These are phyloP conservation scores for silkworm (Bombyx mori) DNA, from an alignment of 1,140 invertebrate genomes.

Conservation along the genomic window ASM3026992v2 NC_085131.1:970501-971000, in stretches of 20 bases:
- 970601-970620: no score
- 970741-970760: conserved; percentile 41
- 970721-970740: conserved; percentile 39
- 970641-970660: no score
- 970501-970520: no score
- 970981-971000: conserved; percentile 46
- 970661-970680: conserved; percentile 17
- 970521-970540: no score
- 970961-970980: conserved; percentile 60
- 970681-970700: conserved; percentile 32
- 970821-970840: conserved; percentile 27
- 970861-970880: conserved; percentile 50
- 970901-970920: conserved; percentile 57
- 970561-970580: no score
- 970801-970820: conserved; percentile 39
- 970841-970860: conserved; percentile 21
- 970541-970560: no score
- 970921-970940: conserved; percentile 30
- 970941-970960: conserved; percentile 53
- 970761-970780: conserved; percentile 23
- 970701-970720: conserved; percentile 55
- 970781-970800: conserved; percentile 21
- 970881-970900: conserved; percentile 31
- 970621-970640: no score
- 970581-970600: no score